These are phyloP conservation scores for Rhadinocentrus ornatus DNA, from an alignment of 2,797 vertebrate species.

Conservation along the genomic window DNA sequence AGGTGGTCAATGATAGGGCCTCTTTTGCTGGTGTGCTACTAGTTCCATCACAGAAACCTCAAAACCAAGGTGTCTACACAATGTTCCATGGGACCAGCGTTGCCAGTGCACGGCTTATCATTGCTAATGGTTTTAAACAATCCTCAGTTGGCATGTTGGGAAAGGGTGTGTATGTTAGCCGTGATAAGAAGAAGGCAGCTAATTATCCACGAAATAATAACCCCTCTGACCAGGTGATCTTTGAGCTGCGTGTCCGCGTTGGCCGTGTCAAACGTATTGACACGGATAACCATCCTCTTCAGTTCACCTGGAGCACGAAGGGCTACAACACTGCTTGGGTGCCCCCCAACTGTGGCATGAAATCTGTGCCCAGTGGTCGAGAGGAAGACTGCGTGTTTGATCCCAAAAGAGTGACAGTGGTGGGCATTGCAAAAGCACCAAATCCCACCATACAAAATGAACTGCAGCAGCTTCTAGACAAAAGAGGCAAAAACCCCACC, in stretches of 20 bases:
- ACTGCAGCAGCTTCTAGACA: conserved; percentile 66
- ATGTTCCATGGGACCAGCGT: conserved; percentile 81
- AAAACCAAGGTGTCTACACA: conserved; percentile 64
- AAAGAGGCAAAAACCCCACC: background rate
- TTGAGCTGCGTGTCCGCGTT: conserved; percentile 67
- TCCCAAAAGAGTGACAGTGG: conserved; percentile 68
- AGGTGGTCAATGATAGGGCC: conserved; percentile 60
- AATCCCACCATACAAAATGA: conserved; percentile 32
- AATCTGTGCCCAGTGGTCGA: conserved; percentile 67
- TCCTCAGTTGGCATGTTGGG: conserved; percentile 76
- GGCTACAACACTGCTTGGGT: conserved; percentile 83
- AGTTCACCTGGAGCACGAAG: conserved; percentile 59
- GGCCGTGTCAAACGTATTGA: conserved; percentile 79
- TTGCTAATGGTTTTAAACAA: conserved; percentile 68
- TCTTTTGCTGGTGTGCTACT: conserved; percentile 51
- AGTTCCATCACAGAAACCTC: conserved; percentile 56
- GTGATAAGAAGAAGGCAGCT: conserved; percentile 72
- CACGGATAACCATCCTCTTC: conserved; percentile 69
- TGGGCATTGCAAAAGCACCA: conserved; percentile 65
- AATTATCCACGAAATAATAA: conserved; percentile 51
- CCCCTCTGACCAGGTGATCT: conserved; percentile 47
- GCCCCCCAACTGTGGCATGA: conserved; percentile 73
- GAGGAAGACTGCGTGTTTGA: conserved; percentile 82
- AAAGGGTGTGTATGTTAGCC: conserved; percentile 79
- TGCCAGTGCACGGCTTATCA: conserved; percentile 61